Evolutionary conservation across 2,797 vertebrate genomes (phyloP), one percentile per base, ranked within the genome.

Genomic region (Myotis vivesi): DNA sequence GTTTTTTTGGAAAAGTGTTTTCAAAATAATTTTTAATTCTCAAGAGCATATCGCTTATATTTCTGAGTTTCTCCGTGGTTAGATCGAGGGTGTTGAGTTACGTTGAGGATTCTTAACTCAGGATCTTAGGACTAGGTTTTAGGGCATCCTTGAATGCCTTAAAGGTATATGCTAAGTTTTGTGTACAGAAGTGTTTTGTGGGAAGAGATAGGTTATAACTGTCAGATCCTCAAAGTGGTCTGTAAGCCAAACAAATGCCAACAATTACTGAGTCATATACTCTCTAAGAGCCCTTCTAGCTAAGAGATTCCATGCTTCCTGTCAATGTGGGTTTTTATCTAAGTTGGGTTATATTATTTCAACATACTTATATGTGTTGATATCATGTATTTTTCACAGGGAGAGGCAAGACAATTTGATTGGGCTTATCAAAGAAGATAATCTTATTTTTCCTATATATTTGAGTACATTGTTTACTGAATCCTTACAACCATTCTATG

Each of bases 21-120:
- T 94, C 51, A 87, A 51, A 68, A 77, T 53, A 23, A 82, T 53
- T 73, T 89, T 79, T 83, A 83, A 79, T 79, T 83, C 49, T 79
- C 41, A 82, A 76, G 55, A 89, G 41, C 12, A 28, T 86, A 44
- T 71, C 41, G 77, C 8, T 89, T 87, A 83, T 11, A 64, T 89
- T 71, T 16, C 38, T 66, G 75, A 76, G 76, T 72, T 57, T 89
- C 55, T 86, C 53, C 36, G 36, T 64, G 33, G 30, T 75, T 81
- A 92, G 49, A 66, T 7, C 44, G 33, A 71, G 51, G 30, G 53
- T 69, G 38, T 1, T 69, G 59, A 72, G 73, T 68, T 62, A 71
- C 41, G 28, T 53, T 76, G 36, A 36, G n/a, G 20, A 93, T 72
- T 82, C 49, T 49, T 33, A 62, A 80, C 13, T 23, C n/a, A 62